A percentile compares a stretch with the other conserved stretches of the same genome.
Conservation (phyloP, 2,888 invertebrate genomes). For the Eupeodes latifasciatus region DNA sequence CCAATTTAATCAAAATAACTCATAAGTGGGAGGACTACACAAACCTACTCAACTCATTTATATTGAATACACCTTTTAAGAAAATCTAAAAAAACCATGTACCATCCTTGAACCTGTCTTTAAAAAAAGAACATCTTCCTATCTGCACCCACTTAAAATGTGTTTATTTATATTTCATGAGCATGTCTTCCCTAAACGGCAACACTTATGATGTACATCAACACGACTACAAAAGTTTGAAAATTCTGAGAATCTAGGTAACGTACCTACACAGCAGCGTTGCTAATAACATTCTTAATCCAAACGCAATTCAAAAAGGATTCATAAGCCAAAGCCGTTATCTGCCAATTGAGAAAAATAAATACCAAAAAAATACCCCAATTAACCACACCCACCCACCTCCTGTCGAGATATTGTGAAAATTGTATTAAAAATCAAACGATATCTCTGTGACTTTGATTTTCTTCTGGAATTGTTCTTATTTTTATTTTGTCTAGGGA, state of each 20-base stretch:
- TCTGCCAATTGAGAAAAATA: slow-evolving; percentile 31
- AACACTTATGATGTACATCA: too few species aligned
- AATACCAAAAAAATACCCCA: not conserved
- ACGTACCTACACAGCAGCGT: not conserved
- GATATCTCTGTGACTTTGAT: slow-evolving; percentile 4
- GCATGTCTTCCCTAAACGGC: not conserved
- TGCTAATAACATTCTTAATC: slow-evolving; percentile 1
- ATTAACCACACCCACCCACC: not conserved
- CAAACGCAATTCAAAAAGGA: not conserved
- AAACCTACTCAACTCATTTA: too few species aligned
- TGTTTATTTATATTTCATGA: not conserved
- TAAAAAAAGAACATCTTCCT: not conserved
- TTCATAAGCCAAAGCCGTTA: slow-evolving; percentile 2
- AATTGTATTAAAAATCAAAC: slow-evolving; percentile 50
- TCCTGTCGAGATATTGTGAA: not conserved
- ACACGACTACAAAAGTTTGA: not conserved
- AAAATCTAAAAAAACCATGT: too few species aligned
- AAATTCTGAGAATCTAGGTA: not conserved
- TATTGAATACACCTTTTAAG: too few species aligned
- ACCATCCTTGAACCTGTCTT: too few species aligned
- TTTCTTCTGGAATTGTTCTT: not conserved
- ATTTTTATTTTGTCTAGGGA: not conserved
- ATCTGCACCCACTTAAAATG: not conserved
- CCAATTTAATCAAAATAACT: too few species aligned
- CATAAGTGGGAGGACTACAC: too few species aligned